Base-by-base conservation (phyloP, 1,140 invertebrate genomes). In the Spodoptera litura region DNA sequence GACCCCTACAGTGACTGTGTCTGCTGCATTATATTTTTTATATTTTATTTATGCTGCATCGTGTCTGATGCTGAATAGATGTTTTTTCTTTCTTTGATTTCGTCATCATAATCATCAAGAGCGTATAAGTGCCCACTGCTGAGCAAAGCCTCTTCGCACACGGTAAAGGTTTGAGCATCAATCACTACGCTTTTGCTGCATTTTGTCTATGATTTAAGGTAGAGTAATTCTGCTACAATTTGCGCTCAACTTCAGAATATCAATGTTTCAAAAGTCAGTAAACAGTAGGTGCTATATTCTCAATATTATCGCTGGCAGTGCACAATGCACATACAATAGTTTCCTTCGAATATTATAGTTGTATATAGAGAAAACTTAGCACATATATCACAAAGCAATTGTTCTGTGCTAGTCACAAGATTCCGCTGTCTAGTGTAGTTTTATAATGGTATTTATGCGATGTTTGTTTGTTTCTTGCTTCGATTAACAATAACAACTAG, bases 241-340 rank as follows among this genome's bases (percentile, higher is more conserved):
- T 64, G 38, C n/a, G 9, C 55, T 20, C 5, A 6, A 4, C 9
- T 25, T 25, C 9, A 2, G 20, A 11, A 64, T 38, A 20, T 64
- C 61, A 64, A 49, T 64, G 38, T 49, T 44, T 44, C 15, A 15
- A 64, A 64, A 44, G 38, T 44, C 38, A 44, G 35, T 64, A 64
- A 64, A 64, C 61, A 64, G 44, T 49, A 38, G n/a, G 35, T 44
- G 11, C 10, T 59, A 49, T 49, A 64, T 64, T 49, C n/a, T 3
- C 44, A 35, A 10, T 10, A 64, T 15, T 64, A 38, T 15, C 20
- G 58, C 31, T 64, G 15, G 8, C 38, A 49, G 10, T 49, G 61
- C 61, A 64, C 58, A 59, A 10, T 49, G 61, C 61, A 64, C 58
- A 59, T 59, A 64, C 35, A 68, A 51, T 51, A 27, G 64, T 68